Base-by-base conservation (phyloP, 64 coral and sea anemone species). In the Catalaphyllia jardinei region DNA sequence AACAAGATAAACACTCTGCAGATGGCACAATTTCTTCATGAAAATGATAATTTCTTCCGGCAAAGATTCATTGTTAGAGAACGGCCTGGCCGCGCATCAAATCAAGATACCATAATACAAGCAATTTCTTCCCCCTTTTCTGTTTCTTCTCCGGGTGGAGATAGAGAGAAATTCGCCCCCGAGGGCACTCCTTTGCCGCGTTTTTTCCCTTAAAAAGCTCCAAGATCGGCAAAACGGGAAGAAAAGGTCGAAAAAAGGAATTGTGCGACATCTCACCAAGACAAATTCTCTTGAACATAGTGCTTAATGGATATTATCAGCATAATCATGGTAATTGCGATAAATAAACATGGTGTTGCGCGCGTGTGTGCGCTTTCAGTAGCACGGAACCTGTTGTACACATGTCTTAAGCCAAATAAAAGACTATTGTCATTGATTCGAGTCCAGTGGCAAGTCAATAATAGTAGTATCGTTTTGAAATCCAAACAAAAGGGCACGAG, bases 1-100 rank as follows among this genome's bases (percentile, higher is more conserved):
- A 29, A 64, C 20, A 42, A 67, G 60, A 83, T 83, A 83, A 83
- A 83, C 63, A 85, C 33, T 71, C 71, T 85, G 31, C 81, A 85
- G 81, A 85, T 85, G 63, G 22, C 63, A 20, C 30, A 50, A 67
- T 51, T 85, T 85, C 81, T 85, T 85, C 81, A 69, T 50, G 38
- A 69, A 69, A 71, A 71, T 69, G 65, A 71, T 52, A 51, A 71
- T 85, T 71, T 85, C 81, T 83, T 83, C 80, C 33, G 80, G 22
- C 8, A 24, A 52, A 11, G 30, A 71, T 85, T 29, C 12, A 67
- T 28, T 49, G 62, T 39, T 71, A 65, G n/a, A 13, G 51, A 65
- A 71, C 46, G 67, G 50, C 65, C 25, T 25, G 50, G 51, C 76
- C 4, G 29, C 8, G 24, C 76, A 29, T 2, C 2, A 54, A 52